These are phyloP conservation scores for Cyprinodon brontotheroides DNA, from an alignment of 2,113 vertebrate species.

Conservation along the genomic window DNA sequence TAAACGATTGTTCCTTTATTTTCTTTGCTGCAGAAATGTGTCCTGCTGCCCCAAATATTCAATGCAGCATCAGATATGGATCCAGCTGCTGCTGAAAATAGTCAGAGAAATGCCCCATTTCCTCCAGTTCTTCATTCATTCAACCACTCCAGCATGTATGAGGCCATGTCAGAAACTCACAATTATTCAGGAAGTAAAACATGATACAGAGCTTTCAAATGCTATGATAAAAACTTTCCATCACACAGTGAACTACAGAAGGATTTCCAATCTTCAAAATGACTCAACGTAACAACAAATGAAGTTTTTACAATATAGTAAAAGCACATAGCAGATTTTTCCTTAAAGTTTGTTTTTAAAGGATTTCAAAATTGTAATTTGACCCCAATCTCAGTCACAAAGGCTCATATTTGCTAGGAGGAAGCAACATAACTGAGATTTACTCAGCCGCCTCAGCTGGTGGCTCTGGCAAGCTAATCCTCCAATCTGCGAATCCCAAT, in stretches of 20 bases:
- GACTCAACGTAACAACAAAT: not conserved
- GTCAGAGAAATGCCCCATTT: slow-evolving; percentile 6
- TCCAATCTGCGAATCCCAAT: slow-evolving; percentile 43
- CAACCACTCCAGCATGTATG: not conserved
- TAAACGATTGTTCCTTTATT: too few relatives aligned
- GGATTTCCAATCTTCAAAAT: not conserved
- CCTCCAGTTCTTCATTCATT: not conserved
- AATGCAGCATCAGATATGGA: not conserved
- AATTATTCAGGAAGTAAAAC: not conserved
- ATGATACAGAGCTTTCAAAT: not conserved
- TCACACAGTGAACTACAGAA: not conserved
- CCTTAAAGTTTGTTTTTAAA: too few relatives aligned
- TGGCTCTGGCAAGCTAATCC: slow-evolving; percentile 42
- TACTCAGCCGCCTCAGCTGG: slow-evolving; percentile 34
- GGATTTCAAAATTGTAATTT: too few relatives aligned
- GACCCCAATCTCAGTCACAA: too few relatives aligned
- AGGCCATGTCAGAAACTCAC: not conserved
- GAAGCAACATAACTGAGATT: slow-evolving; percentile 16
- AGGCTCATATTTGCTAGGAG: not conserved
- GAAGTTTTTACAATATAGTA: not conserved
- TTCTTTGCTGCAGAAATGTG: not conserved
- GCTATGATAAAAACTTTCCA: not conserved
- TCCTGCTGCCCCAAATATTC: slow-evolving; percentile 10
- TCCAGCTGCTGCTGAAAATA: slow-evolving; percentile 11
- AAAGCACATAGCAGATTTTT: not conserved